Evolutionary conservation across 1,140 invertebrate species (phyloP), one percentile per base, ranked within the genome.

Genomic region (Heliconius hewitsoni): DNA sequence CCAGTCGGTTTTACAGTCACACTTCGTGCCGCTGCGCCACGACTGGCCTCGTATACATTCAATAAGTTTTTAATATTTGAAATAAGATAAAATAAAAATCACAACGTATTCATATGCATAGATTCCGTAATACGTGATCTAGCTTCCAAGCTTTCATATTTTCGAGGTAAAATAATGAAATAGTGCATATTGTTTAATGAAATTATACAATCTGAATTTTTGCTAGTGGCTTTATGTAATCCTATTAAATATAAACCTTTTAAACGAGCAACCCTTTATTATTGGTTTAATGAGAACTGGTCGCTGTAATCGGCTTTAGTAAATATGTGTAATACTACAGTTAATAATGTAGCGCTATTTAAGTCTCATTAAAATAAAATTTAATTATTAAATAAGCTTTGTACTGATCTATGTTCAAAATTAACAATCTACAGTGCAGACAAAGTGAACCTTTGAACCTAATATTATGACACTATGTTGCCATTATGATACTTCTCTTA

Each of bases 211-310:
- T 3, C 11, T 9, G 3, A 27, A 66, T 30, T 30, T 27, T 66
- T 66, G 23, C 9, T 5, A 27, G 3, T 66, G 60, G 23, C 23
- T 66, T 27, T 66, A 27, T 27, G 60, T 66, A 66, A 66, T 66
- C 23, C 60, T 66, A 66, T 66, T 66, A 66, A 27, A 16, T 66
- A 66, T 27, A 4, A 66, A 30, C 60, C 11, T 66, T 66, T 66
- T 30, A 66, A 66, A 66, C 60, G 60, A 66, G 9, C 27, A 66
- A 66, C 3, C 60, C 60, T 30, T 66, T 30, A 60, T 60, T 60
- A 66, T 66, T 66, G 60, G 60, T 66, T 30, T 66, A 66, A 66
- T 66, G 23, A 66, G 60, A 66, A 66, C 60, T 11, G 60, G 60
- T 30, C 23, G 60, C 60, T 11, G 23, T 66, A 66, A 66, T 66